phyloP scores from a whole-genome alignment of 1,140 invertebrate genomes.

The Tetraneura akinire region DNA sequence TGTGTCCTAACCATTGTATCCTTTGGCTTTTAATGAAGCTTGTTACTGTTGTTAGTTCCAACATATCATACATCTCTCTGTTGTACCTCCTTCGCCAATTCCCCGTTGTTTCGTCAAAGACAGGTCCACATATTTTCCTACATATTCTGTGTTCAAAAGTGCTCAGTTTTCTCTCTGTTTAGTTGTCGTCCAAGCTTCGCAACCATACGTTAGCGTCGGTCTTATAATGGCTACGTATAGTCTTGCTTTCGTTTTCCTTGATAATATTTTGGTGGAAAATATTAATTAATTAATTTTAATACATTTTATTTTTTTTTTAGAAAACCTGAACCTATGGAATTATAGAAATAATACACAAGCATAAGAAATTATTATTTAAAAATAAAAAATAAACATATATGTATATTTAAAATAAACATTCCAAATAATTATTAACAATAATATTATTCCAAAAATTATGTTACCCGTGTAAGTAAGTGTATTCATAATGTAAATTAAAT shows the following conservation, averaged over 20 bases:
- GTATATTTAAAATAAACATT: conserved; percentile 34
- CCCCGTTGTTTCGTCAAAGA: too few species aligned
- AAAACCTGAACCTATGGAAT: conserved; percentile 3
- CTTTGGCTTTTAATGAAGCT: too few species aligned
- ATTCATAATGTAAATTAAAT: too few species aligned
- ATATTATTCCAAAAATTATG: conserved; percentile 36
- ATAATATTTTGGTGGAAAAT: neutral
- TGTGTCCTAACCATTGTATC: too few species aligned
- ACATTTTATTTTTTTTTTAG: neutral
- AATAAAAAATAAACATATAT: conserved; percentile 6
- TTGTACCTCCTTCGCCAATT: too few species aligned
- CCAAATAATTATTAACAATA: conserved; percentile 33
- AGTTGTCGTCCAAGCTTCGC: neutral
- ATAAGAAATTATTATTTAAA: too few species aligned
- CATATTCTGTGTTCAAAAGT: too few species aligned
- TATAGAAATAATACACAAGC: too few species aligned
- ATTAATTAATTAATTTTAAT: neutral
- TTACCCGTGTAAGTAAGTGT: neutral
- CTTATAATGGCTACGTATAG: neutral
- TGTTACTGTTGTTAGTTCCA: too few species aligned
- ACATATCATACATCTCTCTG: too few species aligned
- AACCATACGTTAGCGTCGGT: neutral
- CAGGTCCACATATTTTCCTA: too few species aligned
- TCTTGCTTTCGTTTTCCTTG: neutral
- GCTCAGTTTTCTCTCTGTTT: too few species aligned